Evolutionary conservation across 2,113 vertebrate genomes (phyloP).

Genomic region (Cathartes aura): DNA sequence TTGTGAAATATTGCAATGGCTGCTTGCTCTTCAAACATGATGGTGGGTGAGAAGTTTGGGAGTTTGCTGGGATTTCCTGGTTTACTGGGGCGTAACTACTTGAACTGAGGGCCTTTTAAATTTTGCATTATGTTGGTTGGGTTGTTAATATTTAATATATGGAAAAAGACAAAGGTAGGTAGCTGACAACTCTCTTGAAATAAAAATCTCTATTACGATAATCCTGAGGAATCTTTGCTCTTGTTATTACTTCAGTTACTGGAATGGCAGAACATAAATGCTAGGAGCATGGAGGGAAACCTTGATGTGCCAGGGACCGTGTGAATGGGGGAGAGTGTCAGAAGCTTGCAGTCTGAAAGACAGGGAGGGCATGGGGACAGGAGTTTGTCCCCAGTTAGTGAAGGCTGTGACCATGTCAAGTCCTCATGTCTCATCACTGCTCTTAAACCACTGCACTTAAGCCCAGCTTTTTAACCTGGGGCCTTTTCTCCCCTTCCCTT

Average conservation of each 20-base stretch:
- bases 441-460: not conserved
- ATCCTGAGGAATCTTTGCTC: not conserved
- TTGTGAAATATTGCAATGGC: not conserved
- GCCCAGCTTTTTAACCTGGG: not conserved
- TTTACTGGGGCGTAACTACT: not conserved
- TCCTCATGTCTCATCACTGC: not conserved
- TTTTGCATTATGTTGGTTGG: not conserved
- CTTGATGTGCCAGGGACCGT: rapidly evolving
- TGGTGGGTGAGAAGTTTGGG: not conserved
- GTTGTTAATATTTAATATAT: conserved; percentile 21
- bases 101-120: not conserved
- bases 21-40: not conserved
- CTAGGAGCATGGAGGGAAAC: not conserved
- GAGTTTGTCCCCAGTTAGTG: not conserved
- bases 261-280: not conserved
- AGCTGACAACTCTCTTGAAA: not conserved
- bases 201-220: not conserved
- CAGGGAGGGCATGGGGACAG: not conserved
- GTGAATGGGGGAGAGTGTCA: not conserved
- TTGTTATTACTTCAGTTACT: not conserved
- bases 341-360: not conserved
- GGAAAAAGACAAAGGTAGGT: not conserved
- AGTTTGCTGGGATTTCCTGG: not conserved
- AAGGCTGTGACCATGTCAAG: not conserved
- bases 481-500: not conserved